Evolutionary conservation across 2,113 vertebrate genomes (phyloP).

Genomic region (Panthera tigris): DNA sequence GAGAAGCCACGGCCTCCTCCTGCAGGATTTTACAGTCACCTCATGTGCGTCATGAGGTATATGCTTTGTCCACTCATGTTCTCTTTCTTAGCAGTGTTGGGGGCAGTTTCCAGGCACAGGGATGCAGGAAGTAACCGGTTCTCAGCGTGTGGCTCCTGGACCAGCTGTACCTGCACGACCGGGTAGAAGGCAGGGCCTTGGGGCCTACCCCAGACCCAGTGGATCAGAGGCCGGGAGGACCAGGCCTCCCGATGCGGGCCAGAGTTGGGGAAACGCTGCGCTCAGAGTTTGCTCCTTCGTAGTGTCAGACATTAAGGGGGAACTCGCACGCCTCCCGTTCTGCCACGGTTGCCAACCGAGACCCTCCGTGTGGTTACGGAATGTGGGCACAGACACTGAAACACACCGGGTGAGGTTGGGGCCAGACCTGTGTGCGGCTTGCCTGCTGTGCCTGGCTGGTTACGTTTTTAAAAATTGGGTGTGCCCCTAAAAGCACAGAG

Average conservation of each 20-base stretch:
- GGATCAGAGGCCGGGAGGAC: background rate
- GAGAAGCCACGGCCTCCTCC: background rate
- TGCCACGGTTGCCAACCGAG: rapidly evolving
- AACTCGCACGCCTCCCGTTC: background rate
- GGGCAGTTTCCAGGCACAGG: background rate
- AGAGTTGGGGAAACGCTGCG: background rate
- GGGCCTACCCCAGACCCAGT: too few species aligned
- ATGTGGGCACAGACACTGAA: background rate
- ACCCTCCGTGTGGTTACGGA: rapidly evolving
- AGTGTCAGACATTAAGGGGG: background rate
- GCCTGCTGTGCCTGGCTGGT: background rate
- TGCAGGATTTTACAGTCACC: too few species aligned
- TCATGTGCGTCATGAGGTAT: background rate
- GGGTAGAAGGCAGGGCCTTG: too few species aligned
- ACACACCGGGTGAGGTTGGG: background rate
- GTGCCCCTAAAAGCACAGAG: background rate
- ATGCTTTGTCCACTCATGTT: background rate
- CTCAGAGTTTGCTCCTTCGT: background rate
- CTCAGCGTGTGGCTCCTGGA: too few species aligned
- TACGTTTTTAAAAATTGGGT: background rate
- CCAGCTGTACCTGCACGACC: too few species aligned
- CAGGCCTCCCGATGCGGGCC: too few species aligned
- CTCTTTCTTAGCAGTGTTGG: background rate
- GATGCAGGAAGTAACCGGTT: background rate
- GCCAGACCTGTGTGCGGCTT: background rate